Base-by-base conservation (phyloP, 2,797 vertebrate genomes). In the Anguilla marmorata region DNA sequence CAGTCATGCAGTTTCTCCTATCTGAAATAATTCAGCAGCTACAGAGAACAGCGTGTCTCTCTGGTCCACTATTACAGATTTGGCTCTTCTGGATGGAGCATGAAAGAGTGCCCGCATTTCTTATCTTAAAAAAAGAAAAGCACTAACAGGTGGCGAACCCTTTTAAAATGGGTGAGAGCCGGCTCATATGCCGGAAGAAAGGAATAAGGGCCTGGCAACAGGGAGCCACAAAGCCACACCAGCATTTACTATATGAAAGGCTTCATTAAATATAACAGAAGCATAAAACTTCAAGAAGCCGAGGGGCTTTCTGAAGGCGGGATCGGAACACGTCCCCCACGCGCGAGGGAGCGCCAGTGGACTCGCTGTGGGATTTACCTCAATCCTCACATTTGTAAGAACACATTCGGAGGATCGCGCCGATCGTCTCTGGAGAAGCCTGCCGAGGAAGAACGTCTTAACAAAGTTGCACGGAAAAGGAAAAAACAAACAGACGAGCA, bases 181-280 rank as follows among this genome's bases (percentile, higher is more conserved):
- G 72, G 74, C 60, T 48, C 21, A 85, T 3, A 16, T 48, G 56
- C 14, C 16, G 50, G 84, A 85, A 80, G 30, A 24, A 21, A 52
- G 74, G 88, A 89, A 88, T 87, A 90, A 89, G 76, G 66, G 66
- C 88, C 85, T 87, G 76, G 85, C 87, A 86, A 66, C 85, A 90
- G 54, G 86, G 84, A 88, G 56, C 69, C 69, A 79, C 83, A 89
- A 90, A 90, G 82, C 88, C 50, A 86, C 85, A 86, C 86, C 89
- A 89, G 66, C 87, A 85, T 86, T 83, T 37, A 86, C 66, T 79
- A 80, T 87, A 86, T 87, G 88, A 90, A 91, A 90, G 87, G 88
- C 85, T 89, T 91, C 86, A 91, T 92, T 92, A 89, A 91, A 84
- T 84, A 85, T 87, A 90, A 88, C 48, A 90, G 91, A 89, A 84